phyloP scores from a whole-genome alignment of 2,113 vertebrate species.

The Notiomystis cincta region DNA sequence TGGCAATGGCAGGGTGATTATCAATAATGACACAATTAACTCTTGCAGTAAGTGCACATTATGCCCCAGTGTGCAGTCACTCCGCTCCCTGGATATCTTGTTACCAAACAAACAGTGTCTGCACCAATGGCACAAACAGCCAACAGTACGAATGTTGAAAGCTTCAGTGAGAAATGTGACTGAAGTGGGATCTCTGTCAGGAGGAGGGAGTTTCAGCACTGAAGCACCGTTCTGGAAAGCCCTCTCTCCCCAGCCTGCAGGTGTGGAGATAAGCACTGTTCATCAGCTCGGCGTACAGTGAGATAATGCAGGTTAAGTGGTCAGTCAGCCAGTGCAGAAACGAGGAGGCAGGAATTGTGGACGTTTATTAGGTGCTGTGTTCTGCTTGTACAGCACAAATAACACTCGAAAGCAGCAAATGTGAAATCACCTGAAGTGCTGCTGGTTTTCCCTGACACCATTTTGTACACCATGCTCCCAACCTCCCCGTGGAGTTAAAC shows the following conservation, averaged over 20 bases:
- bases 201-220: neutral
- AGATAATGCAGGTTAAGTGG: neutral
- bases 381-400: neutral
- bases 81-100: neutral
- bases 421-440: neutral
- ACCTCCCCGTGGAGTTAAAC: neutral
- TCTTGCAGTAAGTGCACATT: neutral
- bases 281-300: fast-evolving
- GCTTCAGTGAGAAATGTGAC: neutral
- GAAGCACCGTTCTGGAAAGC: neutral
- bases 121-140: neutral
- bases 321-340: neutral
- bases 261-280: neutral
- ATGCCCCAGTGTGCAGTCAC: neutral
- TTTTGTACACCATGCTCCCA: neutral
- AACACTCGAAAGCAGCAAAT: neutral
- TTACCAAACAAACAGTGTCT: neutral
- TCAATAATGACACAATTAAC: slow-evolving; percentile 10
- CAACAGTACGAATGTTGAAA: neutral
- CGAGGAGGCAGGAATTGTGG: neutral
- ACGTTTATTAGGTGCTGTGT: neutral
- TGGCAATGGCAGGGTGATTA: neutral
- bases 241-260: neutral
- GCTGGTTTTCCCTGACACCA: neutral
- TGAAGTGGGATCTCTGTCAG: neutral